A percentile compares a stretch with the other conserved stretches of the same genome.
These are phyloP conservation scores for Epinephelus cyanopodus DNA, from an alignment of 2,113 vertebrate species.

Conservation along the genomic window DNA sequence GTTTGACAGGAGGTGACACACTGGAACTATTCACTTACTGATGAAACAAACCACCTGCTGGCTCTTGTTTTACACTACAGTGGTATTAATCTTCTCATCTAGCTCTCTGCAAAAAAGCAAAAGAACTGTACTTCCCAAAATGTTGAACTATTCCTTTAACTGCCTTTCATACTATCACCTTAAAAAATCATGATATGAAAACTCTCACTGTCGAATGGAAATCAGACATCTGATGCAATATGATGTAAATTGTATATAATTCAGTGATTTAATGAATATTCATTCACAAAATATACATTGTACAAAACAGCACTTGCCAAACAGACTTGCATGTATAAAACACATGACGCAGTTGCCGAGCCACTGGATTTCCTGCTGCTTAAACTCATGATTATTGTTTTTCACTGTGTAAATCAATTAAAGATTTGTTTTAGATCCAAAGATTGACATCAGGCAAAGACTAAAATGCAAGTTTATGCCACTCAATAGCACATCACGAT, in stretches of 20 bases:
- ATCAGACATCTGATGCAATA: constrained; percentile 15
- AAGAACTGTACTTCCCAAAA: not conserved
- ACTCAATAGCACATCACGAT: not conserved
- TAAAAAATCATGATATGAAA: constrained; percentile 2
- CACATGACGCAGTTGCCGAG: constrained; percentile 41
- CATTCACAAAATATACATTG: constrained; percentile 45
- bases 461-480: not conserved
- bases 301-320: not conserved
- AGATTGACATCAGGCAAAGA: constrained; percentile 6
- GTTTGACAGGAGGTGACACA: not conserved
- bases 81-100: not conserved
- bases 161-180: not conserved
- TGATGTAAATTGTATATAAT: not conserved
- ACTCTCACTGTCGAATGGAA: not conserved
- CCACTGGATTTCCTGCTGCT: constrained; percentile 12
- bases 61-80: not conserved
- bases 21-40: not conserved
- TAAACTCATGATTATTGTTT: not conserved
- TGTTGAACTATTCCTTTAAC: not conserved
- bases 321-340: constrained; percentile 55
- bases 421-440: constrained; percentile 3
- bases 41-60: not conserved
- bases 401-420: not conserved
- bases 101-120: not conserved
- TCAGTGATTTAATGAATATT: constrained; percentile 38